Evolutionary conservation across 1,140 invertebrate species (phyloP), one percentile per base, ranked within the genome.

Genomic region (Trissolcus basalis): DNA sequence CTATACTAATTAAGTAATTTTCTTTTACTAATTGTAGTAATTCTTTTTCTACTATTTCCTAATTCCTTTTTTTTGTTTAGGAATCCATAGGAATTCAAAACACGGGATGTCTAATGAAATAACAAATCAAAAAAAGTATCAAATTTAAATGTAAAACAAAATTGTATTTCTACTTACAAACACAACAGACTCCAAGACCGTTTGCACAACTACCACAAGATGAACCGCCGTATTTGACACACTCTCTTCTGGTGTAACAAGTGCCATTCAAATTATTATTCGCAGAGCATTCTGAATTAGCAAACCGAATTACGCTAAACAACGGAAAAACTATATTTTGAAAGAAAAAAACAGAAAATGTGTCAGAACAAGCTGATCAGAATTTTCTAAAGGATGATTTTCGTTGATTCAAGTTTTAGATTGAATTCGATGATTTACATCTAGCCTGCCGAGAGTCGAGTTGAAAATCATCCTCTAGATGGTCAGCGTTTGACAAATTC

Each of bases 221-320:
- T 5, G 90, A 90, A 0, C 95, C 95, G 50, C 91, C 91, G 13
- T 92, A 89, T 74, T 91, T 90, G n/a, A 87, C 82, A 78, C 95
- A 96, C 83, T 96, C 93, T 32, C 91, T 88, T 64, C 91, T 90
- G 5, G 94, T 93, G 27, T 94, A 91, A 79, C 95, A 96, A 0
- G 93, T 95, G 9, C 94, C 95, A 67, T 89, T 89, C 59, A 94
- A 89, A 15, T 90, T 90, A 79, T 91, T 93, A 4, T 89, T 89
- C 33, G 89, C 92, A 2, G 86, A 82, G 79, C 93, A 94, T 36
- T 91, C 89, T 4, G 90, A 89, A 81, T 94, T 94, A 12, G 90
- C 89, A 84, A 94, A 94, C 41, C 93, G 90, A 12, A 94, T 92
- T 14, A 94, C 91, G 72, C 92, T 93, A 53, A 93, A 91, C 59